A percentile compares a stretch with the other conserved stretches of the same genome.
phyloP scores from a whole-genome alignment of 2,888 invertebrate species.

The Scaptodrosophila latifasciaeformis region DNA sequence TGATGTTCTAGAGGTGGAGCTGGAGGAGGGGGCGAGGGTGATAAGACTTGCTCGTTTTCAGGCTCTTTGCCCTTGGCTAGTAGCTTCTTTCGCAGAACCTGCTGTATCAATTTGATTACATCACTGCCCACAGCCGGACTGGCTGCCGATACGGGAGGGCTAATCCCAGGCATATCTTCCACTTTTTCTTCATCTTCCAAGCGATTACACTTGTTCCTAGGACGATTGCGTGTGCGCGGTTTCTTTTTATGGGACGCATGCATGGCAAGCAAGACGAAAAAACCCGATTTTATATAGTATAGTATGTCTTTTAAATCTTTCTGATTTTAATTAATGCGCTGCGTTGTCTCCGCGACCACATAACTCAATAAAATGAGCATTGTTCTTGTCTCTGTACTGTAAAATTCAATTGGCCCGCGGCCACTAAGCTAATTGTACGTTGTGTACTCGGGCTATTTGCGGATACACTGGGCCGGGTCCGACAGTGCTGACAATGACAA shows the following conservation, averaged over 20 bases:
- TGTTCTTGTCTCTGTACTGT: constrained; percentile 25
- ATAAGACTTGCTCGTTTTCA: not conserved
- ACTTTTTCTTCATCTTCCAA: not conserved
- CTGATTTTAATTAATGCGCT: not conserved
- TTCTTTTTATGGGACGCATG: constrained; percentile 56
- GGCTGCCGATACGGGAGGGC: not conserved
- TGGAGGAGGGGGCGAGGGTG: not conserved
- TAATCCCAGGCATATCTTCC: not conserved
- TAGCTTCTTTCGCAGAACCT: constrained; percentile 56
- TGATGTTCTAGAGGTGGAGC: too few species aligned
- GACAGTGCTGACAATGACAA: too few species aligned
- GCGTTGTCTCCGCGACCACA: too few species aligned
- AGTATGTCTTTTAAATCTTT: too few species aligned
- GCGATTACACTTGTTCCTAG: constrained; percentile 65
- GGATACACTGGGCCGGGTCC: too few species aligned
- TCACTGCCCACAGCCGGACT: constrained; percentile 14
- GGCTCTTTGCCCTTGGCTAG: constrained; percentile 29
- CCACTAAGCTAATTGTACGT: constrained; percentile 28
- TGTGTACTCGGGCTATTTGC: too few species aligned
- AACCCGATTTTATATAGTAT: too few species aligned
- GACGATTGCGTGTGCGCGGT: constrained; percentile 60
- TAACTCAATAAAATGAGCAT: not conserved
- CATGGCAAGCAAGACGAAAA: constrained; percentile 28
- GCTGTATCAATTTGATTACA: constrained; percentile 49
- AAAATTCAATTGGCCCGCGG: constrained; percentile 36